Evolutionary conservation across 2,797 vertebrate species (phyloP).

Genomic region (Cirrhinus molitorella): DNA sequence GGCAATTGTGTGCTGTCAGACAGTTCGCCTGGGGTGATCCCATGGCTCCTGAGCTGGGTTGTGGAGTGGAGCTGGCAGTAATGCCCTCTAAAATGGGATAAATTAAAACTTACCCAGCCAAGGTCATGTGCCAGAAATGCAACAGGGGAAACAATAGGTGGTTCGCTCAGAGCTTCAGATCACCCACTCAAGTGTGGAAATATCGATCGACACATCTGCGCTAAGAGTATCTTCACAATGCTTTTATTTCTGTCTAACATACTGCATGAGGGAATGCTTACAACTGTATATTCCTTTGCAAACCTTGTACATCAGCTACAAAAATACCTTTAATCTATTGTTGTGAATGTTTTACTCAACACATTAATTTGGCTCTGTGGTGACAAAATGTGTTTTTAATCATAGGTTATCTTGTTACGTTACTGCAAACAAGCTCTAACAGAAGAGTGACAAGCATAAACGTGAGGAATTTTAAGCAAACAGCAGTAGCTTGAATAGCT

Average conservation of each 20-base stretch:
- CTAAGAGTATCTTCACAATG: background rate
- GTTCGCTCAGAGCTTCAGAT: background rate
- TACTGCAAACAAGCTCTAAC: background rate
- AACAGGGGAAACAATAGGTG: slow-evolving; percentile 34
- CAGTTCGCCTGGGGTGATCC: slow-evolving; percentile 69
- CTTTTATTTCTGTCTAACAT: slow-evolving; percentile 1
- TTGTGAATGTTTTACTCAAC: background rate
- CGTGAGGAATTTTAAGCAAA: background rate
- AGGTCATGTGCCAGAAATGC: slow-evolving; percentile 76
- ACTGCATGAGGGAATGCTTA: background rate
- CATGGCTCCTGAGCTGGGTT: slow-evolving; percentile 54
- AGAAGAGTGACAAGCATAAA: background rate
- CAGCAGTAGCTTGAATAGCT: slow-evolving; percentile 12
- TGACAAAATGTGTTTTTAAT: background rate
- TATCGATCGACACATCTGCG: background rate
- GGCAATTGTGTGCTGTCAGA: slow-evolving; percentile 78
- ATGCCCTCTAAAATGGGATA: slow-evolving; percentile 74
- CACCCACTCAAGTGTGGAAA: background rate
- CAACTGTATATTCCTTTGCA: background rate
- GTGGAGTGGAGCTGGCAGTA: slow-evolving; percentile 64
- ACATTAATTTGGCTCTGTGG: background rate
- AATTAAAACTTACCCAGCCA: slow-evolving; percentile 73
- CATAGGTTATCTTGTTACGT: background rate
- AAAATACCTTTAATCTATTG: background rate
- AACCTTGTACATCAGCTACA: background rate